phyloP scores from a whole-genome alignment of 2,113 vertebrate species.

The Semnornis frantzii region DNA sequence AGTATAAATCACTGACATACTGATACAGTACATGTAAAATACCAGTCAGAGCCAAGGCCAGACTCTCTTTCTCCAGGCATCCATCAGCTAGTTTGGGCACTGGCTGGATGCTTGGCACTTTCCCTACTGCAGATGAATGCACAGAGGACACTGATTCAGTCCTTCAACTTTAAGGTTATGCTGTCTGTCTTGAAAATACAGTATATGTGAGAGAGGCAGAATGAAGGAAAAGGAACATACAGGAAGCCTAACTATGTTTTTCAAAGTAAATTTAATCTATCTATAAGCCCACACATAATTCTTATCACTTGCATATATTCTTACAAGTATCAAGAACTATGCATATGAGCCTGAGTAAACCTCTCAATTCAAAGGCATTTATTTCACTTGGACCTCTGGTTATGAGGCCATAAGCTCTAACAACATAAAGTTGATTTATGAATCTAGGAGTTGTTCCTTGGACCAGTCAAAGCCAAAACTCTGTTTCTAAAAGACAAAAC shows the following conservation, averaged over 20 bases:
- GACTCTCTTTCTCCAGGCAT: not conserved
- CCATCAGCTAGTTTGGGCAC: not conserved
- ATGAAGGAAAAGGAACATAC: not conserved
- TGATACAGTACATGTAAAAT: not conserved
- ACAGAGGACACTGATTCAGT: not conserved
- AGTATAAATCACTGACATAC: not conserved
- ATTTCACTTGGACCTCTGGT: not conserved
- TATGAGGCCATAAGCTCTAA: not conserved
- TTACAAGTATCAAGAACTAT: not conserved
- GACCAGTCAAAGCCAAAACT: not conserved
- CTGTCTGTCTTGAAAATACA: not conserved
- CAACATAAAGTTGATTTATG: not conserved
- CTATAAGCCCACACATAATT: not conserved
- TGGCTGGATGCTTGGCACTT: not conserved
- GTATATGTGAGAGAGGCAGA: not conserved
- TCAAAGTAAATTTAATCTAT: not conserved
- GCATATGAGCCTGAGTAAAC: not conserved
- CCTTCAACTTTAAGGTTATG: not conserved
- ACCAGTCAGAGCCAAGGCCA: not conserved
- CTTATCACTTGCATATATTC: not conserved
- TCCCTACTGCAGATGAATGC: not conserved
- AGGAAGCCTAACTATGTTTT: not conserved
- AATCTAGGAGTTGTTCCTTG: not conserved
- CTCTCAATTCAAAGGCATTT: not conserved
- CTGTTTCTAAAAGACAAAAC: not conserved